Base-by-base conservation (phyloP, 1,140 invertebrate species). In the Nephila pilipes region DNA sequence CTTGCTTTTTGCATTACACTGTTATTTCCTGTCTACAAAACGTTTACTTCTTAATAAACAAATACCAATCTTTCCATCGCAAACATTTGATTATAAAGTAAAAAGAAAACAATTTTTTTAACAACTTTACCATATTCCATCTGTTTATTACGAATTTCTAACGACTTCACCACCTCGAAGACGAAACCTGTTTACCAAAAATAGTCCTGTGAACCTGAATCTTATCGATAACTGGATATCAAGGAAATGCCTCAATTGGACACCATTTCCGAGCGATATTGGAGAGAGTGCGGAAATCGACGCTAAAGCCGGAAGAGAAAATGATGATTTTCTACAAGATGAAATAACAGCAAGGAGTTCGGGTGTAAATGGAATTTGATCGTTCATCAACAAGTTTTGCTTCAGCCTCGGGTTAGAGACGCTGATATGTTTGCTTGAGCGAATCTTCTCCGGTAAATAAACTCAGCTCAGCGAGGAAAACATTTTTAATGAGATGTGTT, bases 361-460 rank as follows among this genome's bases (percentile, higher is more conserved):
- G 36, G 14, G 22, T 81, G 29, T 38, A 81, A 81, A 81, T 81
- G 80, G 80, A 81, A 38, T 81, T 81, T 36, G 46, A 10, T n/a
- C 25, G 81, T 54, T 25, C 25, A 83, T 55, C 69, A 75, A 75
- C 69, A 36, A 75, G 69, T 32, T 75, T 32, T 36, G 18, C 0
- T 16, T 2, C 69, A 6, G 14, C 32, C 1, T 4, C 0, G 69
- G 69, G 25, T 25, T 10, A 20, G 10, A 14, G 65, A 75, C 14
- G 65, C 65, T 29, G 65, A 36, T 32, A 75, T 25, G 32, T 75
- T n/a, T 25, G 25, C n/a, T 25, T 14, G n/a, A n/a, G 25, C 10
- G 69, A 36, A 75, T 75, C n/a, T 32, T 75, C 36, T 3, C 3
- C 29, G 29, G 46, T 46, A 46, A 0, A 46, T 46, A 46, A 46